Evolutionary conservation across 2,797 vertebrate species (phyloP).

Genomic region (Falco concolor): DNA sequence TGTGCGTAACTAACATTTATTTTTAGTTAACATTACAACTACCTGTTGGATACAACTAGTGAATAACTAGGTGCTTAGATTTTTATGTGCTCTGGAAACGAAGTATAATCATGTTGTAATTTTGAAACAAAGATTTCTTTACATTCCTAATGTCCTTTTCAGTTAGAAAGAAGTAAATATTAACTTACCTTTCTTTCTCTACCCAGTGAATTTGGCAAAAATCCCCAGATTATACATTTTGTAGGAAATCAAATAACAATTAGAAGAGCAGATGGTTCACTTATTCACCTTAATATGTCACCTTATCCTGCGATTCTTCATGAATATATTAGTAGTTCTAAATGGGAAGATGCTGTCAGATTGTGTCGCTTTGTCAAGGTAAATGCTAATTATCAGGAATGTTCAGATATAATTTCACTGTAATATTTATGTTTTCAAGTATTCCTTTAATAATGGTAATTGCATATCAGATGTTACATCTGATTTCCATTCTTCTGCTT

Average conservation of each 20-base stretch:
- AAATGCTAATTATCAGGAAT: not conserved
- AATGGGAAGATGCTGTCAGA: slow-evolving; percentile 89
- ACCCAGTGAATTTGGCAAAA: slow-evolving; percentile 85
- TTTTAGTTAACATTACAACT: not conserved
- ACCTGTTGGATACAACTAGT: not conserved
- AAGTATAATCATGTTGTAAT: not conserved
- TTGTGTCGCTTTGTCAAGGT: slow-evolving; percentile 95
- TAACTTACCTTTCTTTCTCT: not conserved
- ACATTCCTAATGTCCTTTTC: not conserved
- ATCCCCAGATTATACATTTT: slow-evolving; percentile 86
- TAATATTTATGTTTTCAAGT: not conserved
- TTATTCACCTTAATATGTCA: slow-evolving; percentile 82
- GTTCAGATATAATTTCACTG: not conserved
- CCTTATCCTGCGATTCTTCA: slow-evolving; percentile 89
- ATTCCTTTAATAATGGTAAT: not conserved
- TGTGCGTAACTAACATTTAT: not conserved
- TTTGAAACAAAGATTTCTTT: not conserved
- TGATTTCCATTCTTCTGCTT: not conserved
- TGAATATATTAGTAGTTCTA: slow-evolving; percentile 76
- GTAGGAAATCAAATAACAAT: slow-evolving; percentile 85
- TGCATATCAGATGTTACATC: not conserved
- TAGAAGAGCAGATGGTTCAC: slow-evolving; percentile 87
- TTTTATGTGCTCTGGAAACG: not conserved
- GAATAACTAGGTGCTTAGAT: not conserved
- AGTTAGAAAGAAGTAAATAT: not conserved